Base-by-base conservation (phyloP, 2,888 invertebrate species). In the Polydrusus tereticollis region DNA sequence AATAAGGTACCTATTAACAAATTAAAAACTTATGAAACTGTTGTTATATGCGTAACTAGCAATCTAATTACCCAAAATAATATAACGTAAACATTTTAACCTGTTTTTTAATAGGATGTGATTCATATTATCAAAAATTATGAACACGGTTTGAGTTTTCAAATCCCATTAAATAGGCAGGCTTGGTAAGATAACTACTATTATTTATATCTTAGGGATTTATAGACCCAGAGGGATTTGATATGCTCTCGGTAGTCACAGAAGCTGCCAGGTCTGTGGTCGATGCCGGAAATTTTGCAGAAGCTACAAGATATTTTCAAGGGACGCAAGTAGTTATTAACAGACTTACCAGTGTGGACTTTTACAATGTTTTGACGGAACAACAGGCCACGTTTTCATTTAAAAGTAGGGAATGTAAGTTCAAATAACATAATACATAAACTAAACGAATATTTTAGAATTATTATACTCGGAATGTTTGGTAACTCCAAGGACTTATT, bases 341-440 rank as follows among this genome's bases (percentile, higher is more conserved):
- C 14, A 41, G 12, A 23, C 7, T 69, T 2, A 69, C 69, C 16
- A 52, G 12, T 62, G 73, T 79, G 4, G 76, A 80, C 58, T 77
- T 78, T 45, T 80, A 80, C 52, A 80, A 80, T 43, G 69, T 80
- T 36, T 65, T 80, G 41, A 29, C 55, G 16, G 21, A 52, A 57
- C 16, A 16, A 14, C 21, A 18, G 29, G 26, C 16, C 1, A 26
- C 6, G 1, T n/a, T 52, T 21, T 20, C 58, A 5, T 64, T 64
- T 16, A 52, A 12, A n/a, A 33, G 14, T 23, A 52, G 38, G 7
- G 36, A 63, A 1, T 20, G 63, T 63, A 50, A 47, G 63, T 41
- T 41, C 12, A 36, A 12, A 12, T 2, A 1, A n/a, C 8, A 12
- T 36, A 36, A 2, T n/a, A 12, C 36, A 36, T 36, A 36, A 12